Evolutionary conservation across 2,888 invertebrate species (phyloP), one percentile per base, ranked within the genome.

Genomic region (Drosophila yooni): DNA sequence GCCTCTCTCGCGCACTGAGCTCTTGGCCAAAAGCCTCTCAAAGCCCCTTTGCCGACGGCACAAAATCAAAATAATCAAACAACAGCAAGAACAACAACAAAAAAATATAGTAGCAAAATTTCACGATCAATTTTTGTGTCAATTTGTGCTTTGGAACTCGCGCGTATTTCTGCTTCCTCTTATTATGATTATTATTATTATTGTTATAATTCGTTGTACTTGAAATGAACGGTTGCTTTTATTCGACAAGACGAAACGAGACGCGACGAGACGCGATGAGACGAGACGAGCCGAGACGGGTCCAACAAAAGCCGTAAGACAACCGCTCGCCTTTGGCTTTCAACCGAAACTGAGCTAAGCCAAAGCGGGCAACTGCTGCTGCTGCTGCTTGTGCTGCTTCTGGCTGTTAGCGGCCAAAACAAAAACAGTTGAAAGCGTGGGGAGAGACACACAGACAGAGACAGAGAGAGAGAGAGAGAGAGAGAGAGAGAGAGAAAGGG

Each of bases 281-380:
- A 33, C 57, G 38, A 65, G 50, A 48, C 67, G 36, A 50, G 48
- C 56, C 64, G 70, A 70, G 43, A 62, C 74, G 70, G 60, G 65
- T 58, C 70, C 52, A 78, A 82, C 74, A 80, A 80, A 81, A 87
- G 87, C 79, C 74, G 81, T 65, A 48, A 61, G 81, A 89, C 80
- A 82, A 91, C 90, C 88, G 86, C 79, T 85, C 91, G 83, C 80
- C 82, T 87, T 68, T 91, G 89, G 85, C 86, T 90, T 88, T 88
- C 86, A 84, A 89, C 89, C 89, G 91, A 91, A 85, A 92, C 92
- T 92, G 87, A 89, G 80, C 71, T 62, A 61, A 76, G 57, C 27
- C 59, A 43, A 68, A 64, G 58, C 64, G 48, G 54, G 25, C 72
- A 50, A 64, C 53, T 67, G 80, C 77, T 36, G 71, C 56, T 52